Evolutionary conservation across 1,140 invertebrate genomes (phyloP).

Genomic region (Archivesica marissinica): DNA sequence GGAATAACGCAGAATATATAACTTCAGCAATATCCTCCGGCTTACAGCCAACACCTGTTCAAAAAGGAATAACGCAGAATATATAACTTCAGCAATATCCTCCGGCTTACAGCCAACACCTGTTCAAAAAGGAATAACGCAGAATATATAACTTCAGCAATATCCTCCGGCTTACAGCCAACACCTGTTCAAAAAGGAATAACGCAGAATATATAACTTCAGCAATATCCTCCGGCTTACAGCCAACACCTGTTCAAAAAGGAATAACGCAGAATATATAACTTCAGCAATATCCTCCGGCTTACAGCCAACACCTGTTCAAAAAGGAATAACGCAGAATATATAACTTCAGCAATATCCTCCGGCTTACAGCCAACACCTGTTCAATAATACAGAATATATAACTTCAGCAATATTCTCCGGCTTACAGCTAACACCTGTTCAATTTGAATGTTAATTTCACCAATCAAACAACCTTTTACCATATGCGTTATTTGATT

Average conservation of each 20-base stretch:
- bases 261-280: neutral
- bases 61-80: too few species aligned
- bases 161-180: neutral
- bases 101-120: conserved; percentile 8
- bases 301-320: conserved; percentile 12
- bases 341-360: neutral
- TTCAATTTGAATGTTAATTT: too few species aligned
- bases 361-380: conserved; percentile 6
- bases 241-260: conserved; percentile 21
- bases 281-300: conserved; percentile 3
- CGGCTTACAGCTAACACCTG: conserved; percentile 10
- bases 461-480: too few species aligned
- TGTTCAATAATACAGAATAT: too few species aligned
- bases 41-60: conserved; percentile 12
- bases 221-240: conserved; percentile 2
- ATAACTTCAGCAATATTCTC: conserved; percentile 10
- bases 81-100: conserved; percentile 8
- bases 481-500: too few species aligned
- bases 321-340: too few species aligned
- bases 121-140: too few species aligned
- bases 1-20: neutral
- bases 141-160: neutral
- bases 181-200: too few species aligned
- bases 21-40: conserved; percentile 3
- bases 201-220: neutral